Percentiles rank a stretch among this genome's conserved stretches.
These are phyloP conservation scores for Ariolimax columbianus DNA, from an alignment of 2,888 invertebrate genomes.

Conservation along the genomic window DNA sequence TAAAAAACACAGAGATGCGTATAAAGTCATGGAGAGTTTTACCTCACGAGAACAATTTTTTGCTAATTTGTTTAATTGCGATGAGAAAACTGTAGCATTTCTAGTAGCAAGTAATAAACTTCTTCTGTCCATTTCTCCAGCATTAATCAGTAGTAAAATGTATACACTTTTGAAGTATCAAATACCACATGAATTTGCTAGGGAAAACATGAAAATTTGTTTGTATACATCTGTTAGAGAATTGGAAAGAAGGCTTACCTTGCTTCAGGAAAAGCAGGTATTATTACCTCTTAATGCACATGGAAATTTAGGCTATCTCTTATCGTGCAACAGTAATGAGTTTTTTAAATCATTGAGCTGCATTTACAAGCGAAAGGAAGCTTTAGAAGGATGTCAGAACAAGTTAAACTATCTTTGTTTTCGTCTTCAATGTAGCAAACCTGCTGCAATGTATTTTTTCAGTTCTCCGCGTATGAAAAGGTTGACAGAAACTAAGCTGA, in stretches of 20 bases:
- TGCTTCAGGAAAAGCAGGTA: slow-evolving; percentile 15
- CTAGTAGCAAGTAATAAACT: background rate
- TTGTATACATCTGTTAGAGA: slow-evolving; percentile 14
- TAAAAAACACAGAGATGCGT: background rate
- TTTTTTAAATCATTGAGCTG: slow-evolving; percentile 7
- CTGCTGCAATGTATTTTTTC: background rate
- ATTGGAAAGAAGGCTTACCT: background rate
- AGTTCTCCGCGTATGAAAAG: background rate
- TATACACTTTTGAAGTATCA: background rate
- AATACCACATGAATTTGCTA: background rate
- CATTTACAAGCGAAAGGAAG: background rate
- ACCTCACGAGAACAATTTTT: slow-evolving; percentile 8
- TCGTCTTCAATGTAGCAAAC: slow-evolving; percentile 20
- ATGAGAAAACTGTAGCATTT: background rate
- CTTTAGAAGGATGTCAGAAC: slow-evolving; percentile 30
- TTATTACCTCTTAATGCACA: background rate
- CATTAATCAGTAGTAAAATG: slow-evolving; percentile 8
- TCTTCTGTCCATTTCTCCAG: slow-evolving; percentile 19
- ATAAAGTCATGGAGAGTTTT: slow-evolving; percentile 1
- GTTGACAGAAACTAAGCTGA: slow-evolving; percentile 16
- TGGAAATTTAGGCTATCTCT: background rate
- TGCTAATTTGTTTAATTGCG: slow-evolving; percentile 13
- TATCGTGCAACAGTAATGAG: slow-evolving; percentile 1
- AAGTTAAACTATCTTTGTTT: slow-evolving; percentile 11
- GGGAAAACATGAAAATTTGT: slow-evolving; percentile 4